Evolutionary conservation across 2,797 vertebrate genomes (phyloP).

Genomic region (Carapus acus): DNA sequence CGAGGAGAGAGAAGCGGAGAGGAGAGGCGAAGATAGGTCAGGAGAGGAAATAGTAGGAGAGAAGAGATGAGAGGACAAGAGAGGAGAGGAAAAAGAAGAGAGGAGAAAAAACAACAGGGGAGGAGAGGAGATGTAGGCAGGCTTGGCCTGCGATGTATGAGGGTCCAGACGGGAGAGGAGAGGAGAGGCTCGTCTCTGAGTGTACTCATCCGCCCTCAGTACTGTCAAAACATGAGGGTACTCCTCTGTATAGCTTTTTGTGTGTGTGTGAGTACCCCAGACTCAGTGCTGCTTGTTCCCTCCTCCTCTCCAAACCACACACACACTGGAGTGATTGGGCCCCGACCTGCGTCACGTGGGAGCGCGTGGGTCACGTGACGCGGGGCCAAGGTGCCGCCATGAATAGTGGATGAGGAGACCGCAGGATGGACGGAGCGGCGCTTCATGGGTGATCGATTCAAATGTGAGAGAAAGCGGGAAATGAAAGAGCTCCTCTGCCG

Average conservation of each 20-base stretch:
- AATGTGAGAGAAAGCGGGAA: slow-evolving; percentile 37
- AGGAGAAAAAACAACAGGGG: too few relatives aligned
- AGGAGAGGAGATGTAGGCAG: slow-evolving; percentile 43
- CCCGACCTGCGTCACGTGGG: slow-evolving; percentile 1
- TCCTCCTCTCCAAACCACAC: too few relatives aligned
- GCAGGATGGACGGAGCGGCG: slow-evolving; percentile 1
- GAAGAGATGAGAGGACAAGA: too few relatives aligned
- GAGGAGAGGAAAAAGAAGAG: too few relatives aligned
- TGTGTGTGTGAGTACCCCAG: slow-evolving; percentile 10
- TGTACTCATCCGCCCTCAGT: slow-evolving; percentile 47
- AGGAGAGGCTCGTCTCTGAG: slow-evolving; percentile 49
- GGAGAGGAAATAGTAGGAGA: too few relatives aligned
- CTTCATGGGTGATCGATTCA: slow-evolving; percentile 11
- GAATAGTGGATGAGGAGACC: slow-evolving; percentile 34
- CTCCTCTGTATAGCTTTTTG: slow-evolving; percentile 3
- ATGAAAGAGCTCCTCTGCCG: background rate
- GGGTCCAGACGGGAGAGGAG: slow-evolving; percentile 34
- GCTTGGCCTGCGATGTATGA: slow-evolving; percentile 28
- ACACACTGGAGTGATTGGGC: too few relatives aligned
- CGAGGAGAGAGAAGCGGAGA: too few relatives aligned
- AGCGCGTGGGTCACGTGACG: too few relatives aligned
- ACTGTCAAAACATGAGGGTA: slow-evolving; percentile 38
- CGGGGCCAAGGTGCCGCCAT: slow-evolving; percentile 25
- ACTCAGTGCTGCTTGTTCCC: background rate
- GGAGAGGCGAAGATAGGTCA: too few relatives aligned